Evolutionary conservation across 2,113 vertebrate species (phyloP).

Genomic region (Actinemys pallida): DNA sequence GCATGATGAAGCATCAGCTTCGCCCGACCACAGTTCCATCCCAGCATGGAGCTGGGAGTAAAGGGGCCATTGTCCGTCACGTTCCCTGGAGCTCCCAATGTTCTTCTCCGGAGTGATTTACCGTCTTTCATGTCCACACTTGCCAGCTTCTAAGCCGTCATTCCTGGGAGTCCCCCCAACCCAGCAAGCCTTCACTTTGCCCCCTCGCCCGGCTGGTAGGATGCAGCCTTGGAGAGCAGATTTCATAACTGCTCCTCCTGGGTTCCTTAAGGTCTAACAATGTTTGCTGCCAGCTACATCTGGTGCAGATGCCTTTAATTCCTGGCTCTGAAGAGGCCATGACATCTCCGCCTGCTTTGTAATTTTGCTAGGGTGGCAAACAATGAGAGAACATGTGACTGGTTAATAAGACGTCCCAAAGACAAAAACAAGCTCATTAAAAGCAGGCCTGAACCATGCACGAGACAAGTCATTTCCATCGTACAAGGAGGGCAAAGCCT

Average conservation of each 20-base stretch:
- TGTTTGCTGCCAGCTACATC: constrained; percentile 47
- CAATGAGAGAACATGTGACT: constrained; percentile 41
- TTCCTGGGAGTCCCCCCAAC: fast-evolving
- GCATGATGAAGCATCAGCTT: neutral
- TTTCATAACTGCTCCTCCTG: constrained; percentile 49
- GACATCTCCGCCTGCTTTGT: constrained; percentile 34
- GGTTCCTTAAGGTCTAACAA: constrained; percentile 60
- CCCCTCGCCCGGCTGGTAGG: neutral
- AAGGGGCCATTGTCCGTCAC: neutral
- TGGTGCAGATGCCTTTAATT: constrained; percentile 44
- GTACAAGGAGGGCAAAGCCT: constrained; percentile 39
- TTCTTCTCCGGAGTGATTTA: neutral
- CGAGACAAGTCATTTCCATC: constrained; percentile 62
- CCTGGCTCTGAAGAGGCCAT: constrained; percentile 65
- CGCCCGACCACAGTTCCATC: neutral
- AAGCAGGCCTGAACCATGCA: constrained; percentile 64
- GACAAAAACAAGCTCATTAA: constrained; percentile 69
- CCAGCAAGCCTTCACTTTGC: neutral
- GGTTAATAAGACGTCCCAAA: constrained; percentile 54
- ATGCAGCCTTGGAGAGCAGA: neutral
- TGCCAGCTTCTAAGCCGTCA: neutral
- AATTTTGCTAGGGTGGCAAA: constrained; percentile 58
- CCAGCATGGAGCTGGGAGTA: neutral
- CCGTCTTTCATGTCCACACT: neutral
- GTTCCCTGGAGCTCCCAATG: neutral